Percentiles rank a stretch among this genome's conserved stretches.
These are phyloP conservation scores for Megalurothrips usitatus DNA, from an alignment of 2,888 invertebrate genomes.

Conservation along the genomic window DNA sequence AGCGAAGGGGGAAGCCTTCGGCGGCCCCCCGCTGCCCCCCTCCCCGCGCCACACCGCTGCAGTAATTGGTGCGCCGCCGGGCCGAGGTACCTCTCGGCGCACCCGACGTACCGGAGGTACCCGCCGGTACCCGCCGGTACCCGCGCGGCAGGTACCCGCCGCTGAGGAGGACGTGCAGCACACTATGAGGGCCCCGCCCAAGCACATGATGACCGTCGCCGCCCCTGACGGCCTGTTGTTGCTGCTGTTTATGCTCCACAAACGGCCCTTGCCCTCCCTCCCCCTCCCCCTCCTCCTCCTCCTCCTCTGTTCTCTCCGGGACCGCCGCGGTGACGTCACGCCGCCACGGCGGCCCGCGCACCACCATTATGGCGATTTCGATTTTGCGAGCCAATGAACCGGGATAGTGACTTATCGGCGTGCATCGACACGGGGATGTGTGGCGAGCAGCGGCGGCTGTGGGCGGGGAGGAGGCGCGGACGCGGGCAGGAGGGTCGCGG, in stretches of 20 bases:
- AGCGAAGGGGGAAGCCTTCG: no score
- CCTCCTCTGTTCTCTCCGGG: neutral
- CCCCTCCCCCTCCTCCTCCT: neutral
- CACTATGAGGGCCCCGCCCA: no score
- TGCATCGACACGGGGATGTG: neutral
- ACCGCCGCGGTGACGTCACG: neutral
- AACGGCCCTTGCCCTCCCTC: neutral
- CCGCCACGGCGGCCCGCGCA: neutral
- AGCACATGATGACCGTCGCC: neutral
- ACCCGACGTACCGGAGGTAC: no score
- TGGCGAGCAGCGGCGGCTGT: neutral
- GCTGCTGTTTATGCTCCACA: neutral
- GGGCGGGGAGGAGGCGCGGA: neutral
- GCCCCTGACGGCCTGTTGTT: neutral
- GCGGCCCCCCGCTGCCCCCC: no score
- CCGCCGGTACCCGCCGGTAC: no score
- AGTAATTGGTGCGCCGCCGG: constrained; percentile 10
- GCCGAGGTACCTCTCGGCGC: no score
- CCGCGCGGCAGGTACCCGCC: no score
- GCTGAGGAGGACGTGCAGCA: no score
- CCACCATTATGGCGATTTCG: constrained; percentile 4
- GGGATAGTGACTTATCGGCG: constrained; percentile 11
- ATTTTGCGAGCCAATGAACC: constrained; percentile 24
- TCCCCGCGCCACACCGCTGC: no score
- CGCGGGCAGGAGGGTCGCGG: neutral